Conservation (phyloP, 2,797 vertebrate genomes). For the Melanogrammus aeglefinus region DNA sequence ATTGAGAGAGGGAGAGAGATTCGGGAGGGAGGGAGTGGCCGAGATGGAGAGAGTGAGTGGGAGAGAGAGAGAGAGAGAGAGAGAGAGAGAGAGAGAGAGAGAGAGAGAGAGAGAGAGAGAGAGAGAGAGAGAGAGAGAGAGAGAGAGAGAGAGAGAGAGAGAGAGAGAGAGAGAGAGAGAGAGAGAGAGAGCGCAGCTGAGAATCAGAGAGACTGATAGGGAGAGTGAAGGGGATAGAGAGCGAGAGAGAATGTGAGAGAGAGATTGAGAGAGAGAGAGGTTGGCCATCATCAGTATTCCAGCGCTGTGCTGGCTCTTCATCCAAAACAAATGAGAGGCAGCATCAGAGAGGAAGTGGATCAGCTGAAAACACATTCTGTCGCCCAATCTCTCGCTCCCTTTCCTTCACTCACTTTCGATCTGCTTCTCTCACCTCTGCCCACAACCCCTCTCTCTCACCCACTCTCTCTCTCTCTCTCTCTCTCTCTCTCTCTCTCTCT, state of each 20-base stretch:
- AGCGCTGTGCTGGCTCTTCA: conserved; percentile 51
- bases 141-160: conserved; percentile 27
- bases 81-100: too few species aligned
- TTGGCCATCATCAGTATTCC: conserved; percentile 65
- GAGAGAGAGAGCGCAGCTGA: conserved; percentile 16
- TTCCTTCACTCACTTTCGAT: conserved; percentile 33
- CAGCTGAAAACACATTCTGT: conserved; percentile 61
- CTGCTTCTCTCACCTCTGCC: conserved; percentile 21
- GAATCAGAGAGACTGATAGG: conserved; percentile 12
- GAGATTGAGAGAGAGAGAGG: conserved; percentile 10
- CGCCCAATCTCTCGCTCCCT: conserved; percentile 44
- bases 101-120: too few species aligned
- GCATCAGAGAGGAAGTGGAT: conserved; percentile 67
- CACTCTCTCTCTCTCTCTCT: not conserved
- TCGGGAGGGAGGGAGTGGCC: too few species aligned
- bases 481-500: too few species aligned
- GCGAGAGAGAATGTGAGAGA: conserved; percentile 23
- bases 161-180: conserved; percentile 34
- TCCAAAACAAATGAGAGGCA: conserved; percentile 69
- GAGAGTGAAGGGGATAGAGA: conserved; percentile 41
- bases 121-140: too few species aligned
- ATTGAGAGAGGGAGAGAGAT: too few species aligned
- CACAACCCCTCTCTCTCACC: not conserved
- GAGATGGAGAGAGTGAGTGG: too few species aligned
- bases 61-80: too few species aligned